Evolutionary conservation across 2,113 vertebrate species (phyloP).

Genomic region (Archocentrus centrarchus): DNA sequence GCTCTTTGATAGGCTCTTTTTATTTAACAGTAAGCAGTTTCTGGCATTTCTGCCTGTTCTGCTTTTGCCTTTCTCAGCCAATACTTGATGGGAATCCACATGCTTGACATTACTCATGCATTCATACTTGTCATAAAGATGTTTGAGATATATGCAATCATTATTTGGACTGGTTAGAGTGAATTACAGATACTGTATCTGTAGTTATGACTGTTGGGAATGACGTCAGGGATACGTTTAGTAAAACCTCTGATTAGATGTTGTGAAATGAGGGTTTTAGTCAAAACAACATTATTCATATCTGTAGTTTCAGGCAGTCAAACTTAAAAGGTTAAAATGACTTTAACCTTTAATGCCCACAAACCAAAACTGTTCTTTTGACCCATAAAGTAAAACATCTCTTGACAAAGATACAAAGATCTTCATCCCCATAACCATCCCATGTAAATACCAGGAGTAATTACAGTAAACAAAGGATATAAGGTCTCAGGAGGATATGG

Average conservation of each 20-base stretch:
- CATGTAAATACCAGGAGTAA: background rate
- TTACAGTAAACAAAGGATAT: background rate
- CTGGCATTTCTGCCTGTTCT: background rate
- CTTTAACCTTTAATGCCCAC: background rate
- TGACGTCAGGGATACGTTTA: background rate
- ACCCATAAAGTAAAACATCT: background rate
- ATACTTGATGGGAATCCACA: background rate
- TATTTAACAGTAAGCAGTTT: background rate
- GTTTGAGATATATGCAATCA: background rate
- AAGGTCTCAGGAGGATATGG: too few relatives aligned
- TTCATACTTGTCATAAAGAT: background rate
- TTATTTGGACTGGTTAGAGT: background rate
- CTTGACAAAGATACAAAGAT: background rate
- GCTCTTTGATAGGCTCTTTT: background rate
- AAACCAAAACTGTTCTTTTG: background rate
- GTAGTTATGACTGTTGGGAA: background rate
- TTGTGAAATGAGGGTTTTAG: background rate
- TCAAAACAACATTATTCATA: background rate
- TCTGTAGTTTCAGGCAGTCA: background rate
- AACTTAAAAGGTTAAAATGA: slow-evolving; percentile 6
- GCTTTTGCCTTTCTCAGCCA: background rate
- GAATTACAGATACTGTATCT: background rate
- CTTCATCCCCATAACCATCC: background rate
- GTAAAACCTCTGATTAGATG: slow-evolving; percentile 1
- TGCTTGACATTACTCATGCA: background rate